Base-by-base conservation (phyloP, 1,140 invertebrate genomes). In the Hestina assimilis region DNA sequence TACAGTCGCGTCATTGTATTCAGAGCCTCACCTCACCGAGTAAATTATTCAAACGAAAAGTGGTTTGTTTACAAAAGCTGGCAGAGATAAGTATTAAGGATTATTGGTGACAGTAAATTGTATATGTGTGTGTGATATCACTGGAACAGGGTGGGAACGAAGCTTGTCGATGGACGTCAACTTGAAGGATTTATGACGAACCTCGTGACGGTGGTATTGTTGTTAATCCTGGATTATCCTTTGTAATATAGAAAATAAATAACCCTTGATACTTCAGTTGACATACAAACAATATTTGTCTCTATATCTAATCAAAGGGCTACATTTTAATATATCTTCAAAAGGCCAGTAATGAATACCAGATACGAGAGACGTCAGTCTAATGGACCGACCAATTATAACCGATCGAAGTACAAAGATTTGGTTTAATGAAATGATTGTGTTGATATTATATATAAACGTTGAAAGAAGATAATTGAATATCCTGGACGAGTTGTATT, bases 391-490 rank as follows among this genome's bases (percentile, higher is more conserved):
- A 45, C 68, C 72, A 75, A 84, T 84, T 75, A 81, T 63, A 59
- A 68, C 26, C 59, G 69, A 83, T 83, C 79, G 79, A 74, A 79
- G 69, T 35, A 47, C 64, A 66, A 75, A 83, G 73, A 81, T 81
- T 79, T 72, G 66, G 61, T 71, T 81, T 80, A 84, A 87, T 86
- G 78, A 82, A 87, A 86, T 85, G 83, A 87, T 86, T 86, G 80
- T 81, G 75, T 80, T 72, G 76, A 80, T 78, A 83, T 84, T 79
- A 76, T 77, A 70, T 63, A 76, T 80, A 82, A 82, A 75, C 75
- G 80, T 75, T 75, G 78, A 82, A 87, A 77, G 82, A 75, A 84
- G 78, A 78, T 86, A 86, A 87, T 87, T 87, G 84, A 84, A 87
- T 82, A 79, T 87, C 84, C 84, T 87, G 84, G 71, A 67, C 64